Evolutionary conservation across 2,113 vertebrate species (phyloP).

Genomic region (Puntigrus tetrazona): DNA sequence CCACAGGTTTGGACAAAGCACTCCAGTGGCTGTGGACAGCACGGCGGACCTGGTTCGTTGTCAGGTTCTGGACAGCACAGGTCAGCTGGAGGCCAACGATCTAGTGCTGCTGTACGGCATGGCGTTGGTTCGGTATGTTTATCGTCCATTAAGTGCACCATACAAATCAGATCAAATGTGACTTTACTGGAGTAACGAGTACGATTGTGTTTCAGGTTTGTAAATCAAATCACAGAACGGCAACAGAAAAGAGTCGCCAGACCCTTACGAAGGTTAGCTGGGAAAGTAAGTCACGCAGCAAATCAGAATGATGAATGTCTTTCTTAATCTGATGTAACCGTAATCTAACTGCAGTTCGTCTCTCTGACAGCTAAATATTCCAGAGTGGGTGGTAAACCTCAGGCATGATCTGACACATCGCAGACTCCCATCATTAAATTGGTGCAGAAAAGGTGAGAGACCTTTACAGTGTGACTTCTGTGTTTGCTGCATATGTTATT

Average conservation of each 20-base stretch:
- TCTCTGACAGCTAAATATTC: constrained; percentile 82
- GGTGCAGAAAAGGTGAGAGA: constrained; percentile 85
- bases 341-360: background rate
- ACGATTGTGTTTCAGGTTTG: constrained; percentile 37
- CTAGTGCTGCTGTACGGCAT: constrained; percentile 88
- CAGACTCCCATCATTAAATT: constrained; percentile 83
- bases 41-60: constrained; percentile 90
- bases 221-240: constrained; percentile 86
- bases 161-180: background rate
- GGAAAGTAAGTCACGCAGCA: constrained; percentile 70
- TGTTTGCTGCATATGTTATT: background rate
- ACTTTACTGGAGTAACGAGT: background rate
- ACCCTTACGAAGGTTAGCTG: constrained; percentile 83
- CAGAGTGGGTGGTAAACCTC: constrained; percentile 91
- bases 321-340: background rate
- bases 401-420: constrained; percentile 90
- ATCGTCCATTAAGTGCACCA: background rate
- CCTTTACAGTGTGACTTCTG: too few species aligned
- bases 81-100: constrained; percentile 80
- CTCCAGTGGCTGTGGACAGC: constrained; percentile 92
- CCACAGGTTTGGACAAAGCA: constrained; percentile 81
- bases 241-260: constrained; percentile 80
- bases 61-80: constrained; percentile 85
- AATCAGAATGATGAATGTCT: background rate
- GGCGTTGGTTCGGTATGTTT: constrained; percentile 84